Base-by-base conservation (phyloP, 1,140 invertebrate species). In the Zaprionus camerounensis region DNA sequence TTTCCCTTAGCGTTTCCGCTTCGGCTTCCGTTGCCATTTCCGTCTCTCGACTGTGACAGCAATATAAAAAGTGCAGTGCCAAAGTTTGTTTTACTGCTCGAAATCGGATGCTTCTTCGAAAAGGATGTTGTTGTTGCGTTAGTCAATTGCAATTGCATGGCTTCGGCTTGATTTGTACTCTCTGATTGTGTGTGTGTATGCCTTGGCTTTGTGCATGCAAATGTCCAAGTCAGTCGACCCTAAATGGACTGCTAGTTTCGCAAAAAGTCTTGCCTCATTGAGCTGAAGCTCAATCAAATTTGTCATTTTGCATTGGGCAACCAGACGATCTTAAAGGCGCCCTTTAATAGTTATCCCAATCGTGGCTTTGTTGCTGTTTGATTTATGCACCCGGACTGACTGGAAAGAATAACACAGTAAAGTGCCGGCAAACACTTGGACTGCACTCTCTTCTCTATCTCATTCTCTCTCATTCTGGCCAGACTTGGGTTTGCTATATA, bases 381-480 rank as follows among this genome's bases (percentile, higher is more conserved):
- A 86, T 86, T 86, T 88, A 88, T 88, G 84, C 83, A 51, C 62
- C 82, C 86, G 59, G 83, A 53, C 62, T 64, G 67, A 71, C 80
- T 67, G 70, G 73, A 68, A 83, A 81, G 83, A 87, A 87, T 87
- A 87, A 88, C 83, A 87, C 80, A 87, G 83, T 87, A 84, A 84
- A 87, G 83, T 87, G 83, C 83, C 81, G 83, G 83, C 84, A 87
- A 87, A 87, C 83, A 87, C 83, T 87, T 87, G 84, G 73, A 22
- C 13, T 5, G 2, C 44, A 5, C n/a, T 70, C 64, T 71, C 38
- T 56, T 71, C 38, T 41, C 73, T 44, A 73, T 77, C 55, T 41
- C 71, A 24, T 1, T 5, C 67, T 36, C 9, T 49, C 57, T 59
- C 74, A n/a, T 61, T 59, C 74, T 83, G 75, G 64, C 76, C 59